Evolutionary conservation across 2,113 vertebrate species (phyloP).

Genomic region (Taxidea taxus): DNA sequence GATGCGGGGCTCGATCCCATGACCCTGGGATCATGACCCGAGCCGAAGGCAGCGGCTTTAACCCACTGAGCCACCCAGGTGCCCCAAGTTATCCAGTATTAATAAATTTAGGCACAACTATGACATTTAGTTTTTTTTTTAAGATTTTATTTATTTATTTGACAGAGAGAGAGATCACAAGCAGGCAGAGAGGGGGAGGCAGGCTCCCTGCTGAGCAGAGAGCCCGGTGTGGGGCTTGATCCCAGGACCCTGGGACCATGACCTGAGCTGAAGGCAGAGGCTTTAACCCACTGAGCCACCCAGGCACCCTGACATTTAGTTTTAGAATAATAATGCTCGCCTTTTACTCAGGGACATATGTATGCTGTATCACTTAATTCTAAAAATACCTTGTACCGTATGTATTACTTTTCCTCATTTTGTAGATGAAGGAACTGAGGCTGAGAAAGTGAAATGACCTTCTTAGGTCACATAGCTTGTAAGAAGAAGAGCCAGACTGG

Average conservation of each 20-base stretch:
- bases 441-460: constrained; percentile 30
- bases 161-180: no score
- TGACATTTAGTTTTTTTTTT: constrained; percentile 18
- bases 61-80: neutral
- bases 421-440: neutral
- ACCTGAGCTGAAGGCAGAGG: no score
- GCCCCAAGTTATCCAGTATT: neutral
- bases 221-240: no score
- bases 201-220: no score
- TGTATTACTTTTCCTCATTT: constrained; percentile 3
- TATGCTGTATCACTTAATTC: neutral
- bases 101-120: neutral
- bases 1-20: no score
- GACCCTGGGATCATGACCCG: no score
- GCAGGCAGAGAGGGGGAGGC: no score
- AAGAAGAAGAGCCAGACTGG: neutral
- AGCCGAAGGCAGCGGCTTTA: neutral
- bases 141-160: no score
- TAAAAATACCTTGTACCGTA: constrained; percentile 16
- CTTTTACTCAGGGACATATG: constrained; percentile 15
- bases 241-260: no score
- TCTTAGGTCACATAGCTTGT: neutral
- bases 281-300: no score
- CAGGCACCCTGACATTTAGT: neutral
- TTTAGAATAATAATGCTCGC: neutral